A percentile compares a stretch with the other conserved stretches of the same genome.
Evolutionary conservation across 2,797 vertebrate genomes (phyloP).

Genomic region (Macrochelys suwanniensis): DNA sequence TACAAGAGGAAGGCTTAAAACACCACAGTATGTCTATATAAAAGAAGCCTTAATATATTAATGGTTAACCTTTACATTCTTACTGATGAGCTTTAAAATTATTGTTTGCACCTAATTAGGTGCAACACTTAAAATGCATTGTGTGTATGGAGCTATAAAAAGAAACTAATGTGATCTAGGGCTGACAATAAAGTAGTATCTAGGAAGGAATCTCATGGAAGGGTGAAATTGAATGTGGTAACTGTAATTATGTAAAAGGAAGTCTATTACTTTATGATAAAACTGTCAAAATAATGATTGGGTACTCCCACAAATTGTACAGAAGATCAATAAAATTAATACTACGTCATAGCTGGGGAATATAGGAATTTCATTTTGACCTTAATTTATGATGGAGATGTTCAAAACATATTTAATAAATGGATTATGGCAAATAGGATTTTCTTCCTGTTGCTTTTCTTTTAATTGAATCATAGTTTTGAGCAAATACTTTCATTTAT

Average conservation of each 20-base stretch:
- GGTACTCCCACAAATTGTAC: conserved; percentile 72
- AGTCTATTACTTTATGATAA: conserved; percentile 82
- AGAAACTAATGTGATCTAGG: conserved; percentile 65
- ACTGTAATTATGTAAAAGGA: conserved; percentile 78
- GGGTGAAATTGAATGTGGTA: conserved; percentile 75
- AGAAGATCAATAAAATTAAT: conserved; percentile 80
- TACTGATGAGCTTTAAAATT: conserved; percentile 73
- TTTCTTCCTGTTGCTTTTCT: not conserved
- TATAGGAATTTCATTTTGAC: conserved; percentile 79
- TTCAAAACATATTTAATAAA: conserved; percentile 73
- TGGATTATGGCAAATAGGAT: not conserved
- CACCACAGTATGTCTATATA: conserved; percentile 64
- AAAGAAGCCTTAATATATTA: conserved; percentile 72
- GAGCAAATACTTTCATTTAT: conserved; percentile 33
- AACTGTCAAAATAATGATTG: conserved; percentile 83
- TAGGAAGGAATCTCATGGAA: conserved; percentile 68
- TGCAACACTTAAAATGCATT: conserved; percentile 66
- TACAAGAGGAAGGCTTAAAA: conserved; percentile 47
- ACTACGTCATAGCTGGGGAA: conserved; percentile 76
- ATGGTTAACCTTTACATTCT: conserved; percentile 70
- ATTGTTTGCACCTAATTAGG: conserved; percentile 65
- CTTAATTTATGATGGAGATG: conserved; percentile 52
- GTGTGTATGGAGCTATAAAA: conserved; percentile 66
- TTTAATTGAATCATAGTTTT: not conserved
- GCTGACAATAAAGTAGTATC: conserved; percentile 68